A percentile compares a stretch with the other conserved stretches of the same genome.
These are phyloP conservation scores for Saccostrea glomerata DNA, from an alignment of 1,140 invertebrate genomes.

Conservation along the genomic window DNA sequence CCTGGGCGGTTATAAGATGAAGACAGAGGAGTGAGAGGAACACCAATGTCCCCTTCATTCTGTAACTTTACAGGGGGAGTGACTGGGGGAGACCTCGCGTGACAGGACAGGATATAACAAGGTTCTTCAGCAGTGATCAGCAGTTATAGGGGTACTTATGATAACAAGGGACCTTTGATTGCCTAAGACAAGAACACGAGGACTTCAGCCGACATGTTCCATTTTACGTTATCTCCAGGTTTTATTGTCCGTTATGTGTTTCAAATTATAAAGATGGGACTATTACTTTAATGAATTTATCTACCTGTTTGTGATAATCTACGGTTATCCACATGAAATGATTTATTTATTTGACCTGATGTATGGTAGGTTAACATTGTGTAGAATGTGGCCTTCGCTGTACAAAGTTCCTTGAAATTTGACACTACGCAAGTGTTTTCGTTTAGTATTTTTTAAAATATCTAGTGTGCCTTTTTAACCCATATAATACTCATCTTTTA, in stretches of 20 bases:
- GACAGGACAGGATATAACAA: background rate
- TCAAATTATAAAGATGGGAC: background rate
- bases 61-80: background rate
- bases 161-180: slow-evolving; percentile 31
- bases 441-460: too few relatives aligned
- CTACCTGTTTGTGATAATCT: background rate
- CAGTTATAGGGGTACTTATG: background rate
- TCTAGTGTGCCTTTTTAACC: too few relatives aligned
- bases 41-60: background rate
- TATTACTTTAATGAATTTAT: background rate
- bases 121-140: background rate
- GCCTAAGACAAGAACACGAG: background rate
- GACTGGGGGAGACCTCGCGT: background rate
- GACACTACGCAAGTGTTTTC: too few relatives aligned
- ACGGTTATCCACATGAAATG: background rate
- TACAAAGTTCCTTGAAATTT: background rate
- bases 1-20: background rate
- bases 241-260: background rate
- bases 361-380: background rate
- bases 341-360: background rate
- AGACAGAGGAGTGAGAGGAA: background rate
- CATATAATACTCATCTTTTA: too few relatives aligned
- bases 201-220: background rate
- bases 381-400: background rate
- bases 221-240: background rate